Base-by-base conservation (phyloP, 2,888 invertebrate genomes). In the Aquatica leii region DNA sequence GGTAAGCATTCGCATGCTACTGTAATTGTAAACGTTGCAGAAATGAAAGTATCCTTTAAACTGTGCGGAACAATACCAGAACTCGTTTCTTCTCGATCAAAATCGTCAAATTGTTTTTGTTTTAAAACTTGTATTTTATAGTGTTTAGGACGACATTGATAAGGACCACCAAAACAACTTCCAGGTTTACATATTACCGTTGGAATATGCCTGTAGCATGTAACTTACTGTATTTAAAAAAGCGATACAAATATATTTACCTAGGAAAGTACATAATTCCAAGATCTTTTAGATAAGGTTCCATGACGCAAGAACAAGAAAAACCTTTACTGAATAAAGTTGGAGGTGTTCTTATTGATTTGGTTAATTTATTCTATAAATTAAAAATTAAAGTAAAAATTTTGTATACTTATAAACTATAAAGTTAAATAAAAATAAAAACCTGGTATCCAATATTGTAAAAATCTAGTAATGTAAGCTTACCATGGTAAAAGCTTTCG, bases 1-100 rank as follows among this genome's bases (percentile, higher is more conserved):
- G 46, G 46, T 17, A 20, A 18, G 70, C 83, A 83, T 62, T 79
- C 75, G 65, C 83, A 83, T n/a, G 78, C 80, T 1, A 82, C 80
- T 1, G 77, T 76, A 5, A 82, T 76, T 4, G 69, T 69, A 8
- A 78, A 63, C 1, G 67, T 65, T 69, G 78, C 80, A 4, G 77
- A 70, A 3, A 72, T 72, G 81, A 82, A 83, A 12, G 69, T 63
- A 31, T 77, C 75, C 49, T 73, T 72, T 5, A 82, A 66, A n/a
- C 66, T 69, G 43, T 76, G 76, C 2, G 81, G 79, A 11, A 79
- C 66, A 4, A 62, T 52, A 24, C 24, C 24, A 0, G 69, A 65
- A 15, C 57, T 54, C n/a, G 54, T 35, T 20, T 70, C 73, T 12
- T 71, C 68, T 4, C 69, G 68, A 20, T 40, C 55, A 63, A 65